These are phyloP conservation scores for Littorina saxatilis DNA, from an alignment of 1,140 invertebrate genomes.

Conservation along the genomic window DNA sequence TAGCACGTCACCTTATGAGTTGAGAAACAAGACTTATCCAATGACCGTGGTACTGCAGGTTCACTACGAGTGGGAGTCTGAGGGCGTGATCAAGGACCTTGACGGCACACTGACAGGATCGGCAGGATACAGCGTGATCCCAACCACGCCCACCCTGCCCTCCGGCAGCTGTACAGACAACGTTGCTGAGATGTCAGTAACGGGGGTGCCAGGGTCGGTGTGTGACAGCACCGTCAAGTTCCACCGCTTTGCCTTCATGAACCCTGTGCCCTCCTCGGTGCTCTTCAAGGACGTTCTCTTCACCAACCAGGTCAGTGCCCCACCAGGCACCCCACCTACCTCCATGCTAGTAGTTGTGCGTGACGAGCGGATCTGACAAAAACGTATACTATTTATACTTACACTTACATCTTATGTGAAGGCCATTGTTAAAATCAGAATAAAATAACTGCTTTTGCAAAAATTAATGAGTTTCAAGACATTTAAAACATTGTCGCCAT, in stretches of 20 bases:
- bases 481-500: no score
- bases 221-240: slow-evolving; percentile 58
- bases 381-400: no score
- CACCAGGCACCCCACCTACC: no score
- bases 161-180: neutral
- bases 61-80: slow-evolving; percentile 57
- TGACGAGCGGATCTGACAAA: neutral
- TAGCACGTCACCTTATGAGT: no score
- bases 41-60: slow-evolving; percentile 26
- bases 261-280: slow-evolving; percentile 54
- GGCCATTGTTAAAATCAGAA: no score
- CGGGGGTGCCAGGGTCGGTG: slow-evolving; percentile 43
- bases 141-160: slow-evolving; percentile 51
- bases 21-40: no score
- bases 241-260: slow-evolving; percentile 67
- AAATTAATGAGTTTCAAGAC: no score
- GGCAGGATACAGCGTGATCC: slow-evolving; percentile 40
- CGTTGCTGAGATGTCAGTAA: slow-evolving; percentile 25
- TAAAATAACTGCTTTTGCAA: no score
- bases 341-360: no score
- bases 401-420: no score
- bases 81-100: slow-evolving; percentile 56
- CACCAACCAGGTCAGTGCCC: slow-evolving; percentile 44
- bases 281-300: slow-evolving; percentile 57
- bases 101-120: slow-evolving; percentile 62